These are phyloP conservation scores for Colletes latitarsis DNA, from an alignment of 1,140 invertebrate species.

Conservation along the genomic window DNA sequence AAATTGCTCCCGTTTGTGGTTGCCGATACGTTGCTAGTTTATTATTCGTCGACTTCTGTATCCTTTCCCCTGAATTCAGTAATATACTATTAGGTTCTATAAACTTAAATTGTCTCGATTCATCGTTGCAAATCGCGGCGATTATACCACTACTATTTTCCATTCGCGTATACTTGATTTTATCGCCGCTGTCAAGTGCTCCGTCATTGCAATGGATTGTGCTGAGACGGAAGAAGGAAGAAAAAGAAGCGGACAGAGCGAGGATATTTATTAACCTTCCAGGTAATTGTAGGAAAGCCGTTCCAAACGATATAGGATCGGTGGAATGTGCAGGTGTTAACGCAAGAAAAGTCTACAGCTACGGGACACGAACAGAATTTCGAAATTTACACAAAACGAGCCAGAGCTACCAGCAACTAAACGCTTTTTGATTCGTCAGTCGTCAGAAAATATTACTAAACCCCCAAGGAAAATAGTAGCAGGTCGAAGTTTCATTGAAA, in stretches of 20 bases:
- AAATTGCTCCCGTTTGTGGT: no score
- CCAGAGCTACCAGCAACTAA: no score
- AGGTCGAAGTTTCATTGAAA: no score
- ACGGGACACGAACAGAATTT: background rate
- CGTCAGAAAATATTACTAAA: no score
- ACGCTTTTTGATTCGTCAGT: no score
- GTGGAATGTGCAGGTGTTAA: conserved; percentile 9
- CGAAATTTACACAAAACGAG: background rate
- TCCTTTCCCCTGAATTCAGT: background rate
- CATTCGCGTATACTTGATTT: conserved; percentile 18
- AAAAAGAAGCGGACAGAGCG: background rate
- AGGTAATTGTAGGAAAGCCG: conserved; percentile 46
- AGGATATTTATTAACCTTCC: conserved; percentile 56
- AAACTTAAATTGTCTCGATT: conserved; percentile 12
- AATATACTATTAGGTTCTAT: background rate
- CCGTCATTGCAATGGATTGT: conserved; percentile 30
- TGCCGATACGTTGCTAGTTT: no score
- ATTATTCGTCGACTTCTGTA: no score
- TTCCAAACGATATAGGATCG: conserved; percentile 11
- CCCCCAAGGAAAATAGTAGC: no score
- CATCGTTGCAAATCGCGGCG: background rate
- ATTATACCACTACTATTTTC: conserved; percentile 10
- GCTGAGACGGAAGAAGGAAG: conserved; percentile 21
- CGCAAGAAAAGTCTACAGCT: background rate
- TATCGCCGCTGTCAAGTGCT: conserved; percentile 41